A percentile compares a stretch with the other conserved stretches of the same genome.
Evolutionary conservation across 2,797 vertebrate species (phyloP).

Genomic region (Alectoris magna): DNA sequence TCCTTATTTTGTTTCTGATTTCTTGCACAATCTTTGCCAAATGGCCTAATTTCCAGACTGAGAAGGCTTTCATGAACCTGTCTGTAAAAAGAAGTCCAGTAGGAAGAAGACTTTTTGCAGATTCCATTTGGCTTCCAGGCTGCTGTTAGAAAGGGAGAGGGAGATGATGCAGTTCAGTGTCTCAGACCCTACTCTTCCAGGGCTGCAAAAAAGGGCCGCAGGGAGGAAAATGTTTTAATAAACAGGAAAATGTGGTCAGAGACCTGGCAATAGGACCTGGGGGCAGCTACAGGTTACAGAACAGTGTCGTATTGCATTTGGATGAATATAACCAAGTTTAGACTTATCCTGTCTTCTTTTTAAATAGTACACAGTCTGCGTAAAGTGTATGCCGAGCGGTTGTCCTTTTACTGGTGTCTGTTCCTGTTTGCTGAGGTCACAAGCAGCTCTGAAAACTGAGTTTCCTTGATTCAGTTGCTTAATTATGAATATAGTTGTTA

Average conservation of each 20-base stretch:
- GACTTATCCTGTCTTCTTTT: background rate
- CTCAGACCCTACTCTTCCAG: background rate
- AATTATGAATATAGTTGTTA: slow-evolving; percentile 21
- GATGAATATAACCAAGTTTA: slow-evolving; percentile 10
- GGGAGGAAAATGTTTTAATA: slow-evolving; percentile 1
- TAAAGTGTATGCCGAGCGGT: background rate
- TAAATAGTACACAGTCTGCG: background rate
- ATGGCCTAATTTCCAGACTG: background rate
- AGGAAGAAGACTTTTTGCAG: background rate
- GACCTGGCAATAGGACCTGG: background rate
- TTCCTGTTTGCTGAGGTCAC: slow-evolving; percentile 47
- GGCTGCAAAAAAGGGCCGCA: background rate
- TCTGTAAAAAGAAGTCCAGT: background rate
- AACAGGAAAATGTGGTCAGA: slow-evolving; percentile 63
- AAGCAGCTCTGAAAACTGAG: slow-evolving; percentile 31
- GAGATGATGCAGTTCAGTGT: background rate
- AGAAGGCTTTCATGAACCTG: background rate
- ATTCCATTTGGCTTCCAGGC: background rate
- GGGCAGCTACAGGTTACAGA: slow-evolving; percentile 48
- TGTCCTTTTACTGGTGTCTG: background rate
- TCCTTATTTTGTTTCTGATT: background rate
- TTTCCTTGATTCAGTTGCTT: slow-evolving; percentile 18
- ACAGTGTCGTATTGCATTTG: background rate
- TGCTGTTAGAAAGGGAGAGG: background rate
- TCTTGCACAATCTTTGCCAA: background rate